Conservation (phyloP, 2,888 invertebrate species). For the Ecliptopera silaceata region DNA sequence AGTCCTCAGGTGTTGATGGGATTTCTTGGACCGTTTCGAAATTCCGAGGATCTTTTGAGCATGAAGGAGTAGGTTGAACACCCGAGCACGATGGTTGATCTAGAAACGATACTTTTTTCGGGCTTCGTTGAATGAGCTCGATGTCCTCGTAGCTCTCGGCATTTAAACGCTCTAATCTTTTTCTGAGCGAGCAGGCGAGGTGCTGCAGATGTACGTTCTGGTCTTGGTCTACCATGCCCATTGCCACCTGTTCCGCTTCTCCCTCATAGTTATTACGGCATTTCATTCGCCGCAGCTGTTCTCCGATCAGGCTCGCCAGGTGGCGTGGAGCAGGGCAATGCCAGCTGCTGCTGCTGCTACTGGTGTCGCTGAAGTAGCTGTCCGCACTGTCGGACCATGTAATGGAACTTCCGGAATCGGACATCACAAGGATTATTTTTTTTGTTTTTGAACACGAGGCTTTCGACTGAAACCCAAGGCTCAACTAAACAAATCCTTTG, state of each 20-base stretch:
- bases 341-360: neutral
- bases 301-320: neutral
- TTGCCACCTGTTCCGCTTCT: neutral
- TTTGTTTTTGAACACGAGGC: neutral
- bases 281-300: neutral
- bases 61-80: neutral
- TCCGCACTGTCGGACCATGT: conserved; percentile 1
- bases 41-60: neutral
- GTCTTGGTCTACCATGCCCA: neutral
- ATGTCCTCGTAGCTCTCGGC: neutral
- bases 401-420: neutral
- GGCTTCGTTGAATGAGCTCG: neutral
- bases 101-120: neutral
- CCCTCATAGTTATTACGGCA: neutral
- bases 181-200: neutral
- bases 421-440: neutral
- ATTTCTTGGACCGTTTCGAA: neutral
- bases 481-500: neutral
- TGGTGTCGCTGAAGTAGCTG: conserved; percentile 1
- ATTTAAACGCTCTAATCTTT: neutral
- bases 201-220: neutral
- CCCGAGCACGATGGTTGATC: neutral
- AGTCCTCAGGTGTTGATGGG: neutral
- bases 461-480: neutral
- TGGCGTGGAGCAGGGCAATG: neutral